Evolutionary conservation across 1,140 invertebrate species (phyloP), one percentile per base, ranked within the genome.

Genomic region (Cydia pomonella): DNA sequence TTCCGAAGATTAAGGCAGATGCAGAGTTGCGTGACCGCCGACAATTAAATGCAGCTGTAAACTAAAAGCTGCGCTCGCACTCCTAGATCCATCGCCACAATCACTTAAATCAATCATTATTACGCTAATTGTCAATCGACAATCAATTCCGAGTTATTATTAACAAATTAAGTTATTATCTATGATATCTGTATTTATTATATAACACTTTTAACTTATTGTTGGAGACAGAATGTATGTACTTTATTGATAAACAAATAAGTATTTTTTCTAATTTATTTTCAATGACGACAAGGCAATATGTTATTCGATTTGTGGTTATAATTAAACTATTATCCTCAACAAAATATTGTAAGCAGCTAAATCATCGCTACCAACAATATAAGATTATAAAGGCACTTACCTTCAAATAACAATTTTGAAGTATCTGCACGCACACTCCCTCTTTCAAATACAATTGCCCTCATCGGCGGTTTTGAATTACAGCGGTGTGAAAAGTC

Each of bases 401-500:
- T 16, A 16, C 41, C 13, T 44, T 13, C 2, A 3, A 13, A 44
- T 16, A 44, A 59, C n/a, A 10, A 12, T 3, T 59, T 23, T 9
- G 53, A 6, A 59, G 53, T 59, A 23, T 59, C 53, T 23, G 21
- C 53, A 59, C 53, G 53, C 53, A 23, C n/a, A 7, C 50, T 9
- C 16, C 53, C 21, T 59, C 16, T 59, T 33, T 33, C 63, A 27
- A 13, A 29, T 38, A 69, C 33, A 69, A 69, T 69, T 62, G 72
- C 53, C 74, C 72, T 82, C 74, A 79, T 79, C 76, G 75, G 72
- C 66, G 59, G 72, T 73, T 77, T 75, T 76, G 74, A 77, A 78
- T 77, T 79, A 82, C 80, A 74, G 74, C 73, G 73, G 75, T 78
- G 74, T 82, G 77, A 84, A 84, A 84, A 77, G 75, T 81, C 82